These are phyloP conservation scores for Ornithoptera priamus DNA, from an alignment of 2,888 invertebrate genomes.

Conservation along the genomic window DNA sequence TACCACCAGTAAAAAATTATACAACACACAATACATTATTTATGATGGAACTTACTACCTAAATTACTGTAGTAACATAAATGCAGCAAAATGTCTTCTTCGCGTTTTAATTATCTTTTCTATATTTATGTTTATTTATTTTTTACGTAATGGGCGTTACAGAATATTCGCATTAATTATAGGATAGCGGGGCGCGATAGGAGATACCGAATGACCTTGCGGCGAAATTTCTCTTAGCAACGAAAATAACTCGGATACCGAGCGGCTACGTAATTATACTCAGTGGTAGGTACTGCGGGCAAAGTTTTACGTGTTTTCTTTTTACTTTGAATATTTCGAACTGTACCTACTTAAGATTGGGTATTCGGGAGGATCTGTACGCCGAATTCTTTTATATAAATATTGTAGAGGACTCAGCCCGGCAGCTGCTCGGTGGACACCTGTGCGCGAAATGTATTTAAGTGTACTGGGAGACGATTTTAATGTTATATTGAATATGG, in stretches of 20 bases:
- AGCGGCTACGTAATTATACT: slow-evolving; percentile 27
- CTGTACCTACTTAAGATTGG: slow-evolving; percentile 14
- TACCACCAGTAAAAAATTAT: too few relatives aligned
- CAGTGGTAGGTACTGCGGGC: slow-evolving; percentile 23
- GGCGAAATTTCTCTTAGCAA: slow-evolving; percentile 32
- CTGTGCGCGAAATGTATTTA: slow-evolving; percentile 18
- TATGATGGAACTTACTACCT: too few relatives aligned
- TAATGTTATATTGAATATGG: slow-evolving; percentile 14
- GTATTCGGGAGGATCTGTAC: slow-evolving; percentile 15
- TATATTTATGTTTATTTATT: background rate
- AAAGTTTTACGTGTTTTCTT: slow-evolving; percentile 28
- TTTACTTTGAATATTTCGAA: slow-evolving; percentile 20
- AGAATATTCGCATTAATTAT: slow-evolving; percentile 31
- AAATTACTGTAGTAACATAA: background rate
- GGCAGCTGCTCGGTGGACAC: slow-evolving; percentile 22
- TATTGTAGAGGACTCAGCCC: slow-evolving; percentile 9
- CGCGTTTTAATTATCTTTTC: background rate
- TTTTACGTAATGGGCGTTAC: slow-evolving; percentile 5
- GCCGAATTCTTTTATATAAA: slow-evolving; percentile 25
- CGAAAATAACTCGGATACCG: slow-evolving; percentile 34
- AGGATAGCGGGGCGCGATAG: slow-evolving; percentile 29
- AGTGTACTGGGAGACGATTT: slow-evolving; percentile 12
- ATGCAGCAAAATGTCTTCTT: slow-evolving; percentile 5
- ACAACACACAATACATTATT: too few relatives aligned
- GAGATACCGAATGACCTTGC: slow-evolving; percentile 33